Evolutionary conservation across 2,113 vertebrate genomes (phyloP), one percentile per base, ranked within the genome.

Genomic region (Siniperca knerii): DNA sequence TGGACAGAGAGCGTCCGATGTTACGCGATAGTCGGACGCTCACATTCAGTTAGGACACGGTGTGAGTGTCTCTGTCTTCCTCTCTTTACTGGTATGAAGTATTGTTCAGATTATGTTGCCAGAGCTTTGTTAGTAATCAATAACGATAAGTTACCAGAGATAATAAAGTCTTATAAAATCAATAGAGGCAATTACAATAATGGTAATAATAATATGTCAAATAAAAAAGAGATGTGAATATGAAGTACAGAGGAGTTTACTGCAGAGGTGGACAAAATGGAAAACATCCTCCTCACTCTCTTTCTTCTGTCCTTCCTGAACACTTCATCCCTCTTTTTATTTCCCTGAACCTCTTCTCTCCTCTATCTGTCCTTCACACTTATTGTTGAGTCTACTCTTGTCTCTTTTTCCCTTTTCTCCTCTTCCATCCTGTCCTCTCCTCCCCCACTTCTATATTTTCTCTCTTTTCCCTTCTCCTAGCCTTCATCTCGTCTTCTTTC

Each of bases 121-220:
- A 68, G 46, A 81, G 76, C 86, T 83, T 42, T 79, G 69, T 21
- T 77, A 21, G 4, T 3, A 15, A 84, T 90, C 88, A 57, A 90
- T 90, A 42, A 81, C 44, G 35, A 61, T 57, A 84, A 82, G 11
- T 83, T 48, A 77, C 1, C 77, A 42, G 62, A 40, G 64, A 85
- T 81, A 71, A 87, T 90, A 64, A 83, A 87, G 77, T 33, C 67
- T 77, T 20, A 77, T 68, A 2, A 61, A 87, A 85, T 90, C 88
- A 75, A 90, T 89, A n/a, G 0, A 77, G 77, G 54, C 64, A 48
- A 91, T 91, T 85, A 88, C n/a, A 37, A 77, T 1, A 62, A 44
- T 0, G 23, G 74, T 64, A 18, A 87, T 90, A 85, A 88, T n/a
- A 78, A 52, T 86, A 66, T 2, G 16, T 87, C 81, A 82, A 21